phyloP scores from a whole-genome alignment of 2,113 vertebrate genomes.

The Xyliphius kryptos region DNA sequence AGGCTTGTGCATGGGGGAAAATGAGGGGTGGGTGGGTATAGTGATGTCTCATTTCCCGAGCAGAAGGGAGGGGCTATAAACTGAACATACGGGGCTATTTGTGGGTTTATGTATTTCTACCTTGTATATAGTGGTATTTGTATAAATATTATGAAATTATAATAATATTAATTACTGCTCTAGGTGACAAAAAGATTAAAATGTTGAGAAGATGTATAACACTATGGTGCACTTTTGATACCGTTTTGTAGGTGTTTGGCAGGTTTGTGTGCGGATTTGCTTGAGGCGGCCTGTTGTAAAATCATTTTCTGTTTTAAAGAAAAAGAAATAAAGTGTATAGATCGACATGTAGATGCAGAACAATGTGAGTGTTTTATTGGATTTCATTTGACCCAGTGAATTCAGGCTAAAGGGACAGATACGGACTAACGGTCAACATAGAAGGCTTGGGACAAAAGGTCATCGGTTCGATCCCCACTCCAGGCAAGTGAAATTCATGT shows the following conservation, averaged over 20 bases:
- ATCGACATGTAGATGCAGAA: slow-evolving; percentile 40
- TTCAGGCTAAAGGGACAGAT: too few relatives aligned
- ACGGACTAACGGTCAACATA: too few relatives aligned
- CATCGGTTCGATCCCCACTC: too few relatives aligned
- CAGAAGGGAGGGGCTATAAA: slow-evolving; percentile 28
- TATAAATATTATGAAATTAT: slow-evolving; percentile 73
- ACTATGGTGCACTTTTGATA: slow-evolving; percentile 85
- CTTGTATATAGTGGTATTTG: slow-evolving; percentile 83
- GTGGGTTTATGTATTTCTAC: slow-evolving; percentile 74
- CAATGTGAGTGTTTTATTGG: slow-evolving; percentile 20
- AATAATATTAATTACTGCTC: slow-evolving; percentile 56
- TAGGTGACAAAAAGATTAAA: slow-evolving; percentile 58
- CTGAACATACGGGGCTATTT: slow-evolving; percentile 36
- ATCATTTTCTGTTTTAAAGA: slow-evolving; percentile 81
- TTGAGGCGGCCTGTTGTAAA: slow-evolving; percentile 73
- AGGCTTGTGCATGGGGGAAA: slow-evolving; percentile 47
- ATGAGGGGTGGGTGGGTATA: slow-evolving; percentile 27
- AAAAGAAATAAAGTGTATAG: slow-evolving; percentile 67
- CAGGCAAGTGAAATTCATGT: too few relatives aligned
- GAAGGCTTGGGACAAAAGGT: too few relatives aligned
- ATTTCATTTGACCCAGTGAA: slow-evolving; percentile 16
- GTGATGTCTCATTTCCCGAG: too few relatives aligned
- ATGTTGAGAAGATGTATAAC: slow-evolving; percentile 70
- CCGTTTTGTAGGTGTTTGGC: slow-evolving; percentile 79
- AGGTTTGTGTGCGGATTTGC: slow-evolving; percentile 74